Base-by-base conservation (phyloP, 1,140 invertebrate species). In the Rhizoglyphus robini region DNA sequence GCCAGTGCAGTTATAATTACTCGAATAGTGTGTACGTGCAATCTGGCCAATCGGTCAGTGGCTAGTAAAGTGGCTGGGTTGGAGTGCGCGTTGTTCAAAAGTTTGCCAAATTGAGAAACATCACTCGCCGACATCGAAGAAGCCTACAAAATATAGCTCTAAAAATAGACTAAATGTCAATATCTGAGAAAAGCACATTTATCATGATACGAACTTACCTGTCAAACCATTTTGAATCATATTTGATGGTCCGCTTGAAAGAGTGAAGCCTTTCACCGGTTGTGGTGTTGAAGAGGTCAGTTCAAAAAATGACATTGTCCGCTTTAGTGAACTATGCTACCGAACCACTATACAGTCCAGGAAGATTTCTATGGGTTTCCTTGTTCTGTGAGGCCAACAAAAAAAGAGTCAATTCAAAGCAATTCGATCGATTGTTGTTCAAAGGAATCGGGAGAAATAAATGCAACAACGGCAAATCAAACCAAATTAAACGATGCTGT, bases 171-270 rank as follows among this genome's bases (percentile, higher is more conserved):
- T n/a, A n/a, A n/a, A n/a, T n/a, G n/a, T n/a, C n/a, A 23, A 29
- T 25, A 54, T 61, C n/a, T 57, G 59, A 65, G 32, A 64, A 32
- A 46, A 46, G 13, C 63, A 48, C 20, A 63, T 41, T 60, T n/a
- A n/a, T n/a, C n/a, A n/a, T n/a, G n/a, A n/a, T 20, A 36, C n/a
- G 30, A 18, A 88, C 87, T 88, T 79, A 96, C n/a, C 92, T 94
- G 81, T 96, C 93, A 51, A 97, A 83, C 91, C 92, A 96, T 75
- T 94, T 95, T 54, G 90, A 95, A 79, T 96, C 92, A 76, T 95
- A 94, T 78, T 96, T 94, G 70, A 94, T 82, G 32, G 92, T 96
- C 70, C 92, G 80, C 75, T 94, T 90, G 76, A 90, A 92, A 58
- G 83, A 82, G 75, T 86, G 89, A 70, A 86, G 85, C 66, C 83